Evolutionary conservation across 2,888 invertebrate species (phyloP), one percentile per base, ranked within the genome.

Genomic region (Sicus ferrugineus): DNA sequence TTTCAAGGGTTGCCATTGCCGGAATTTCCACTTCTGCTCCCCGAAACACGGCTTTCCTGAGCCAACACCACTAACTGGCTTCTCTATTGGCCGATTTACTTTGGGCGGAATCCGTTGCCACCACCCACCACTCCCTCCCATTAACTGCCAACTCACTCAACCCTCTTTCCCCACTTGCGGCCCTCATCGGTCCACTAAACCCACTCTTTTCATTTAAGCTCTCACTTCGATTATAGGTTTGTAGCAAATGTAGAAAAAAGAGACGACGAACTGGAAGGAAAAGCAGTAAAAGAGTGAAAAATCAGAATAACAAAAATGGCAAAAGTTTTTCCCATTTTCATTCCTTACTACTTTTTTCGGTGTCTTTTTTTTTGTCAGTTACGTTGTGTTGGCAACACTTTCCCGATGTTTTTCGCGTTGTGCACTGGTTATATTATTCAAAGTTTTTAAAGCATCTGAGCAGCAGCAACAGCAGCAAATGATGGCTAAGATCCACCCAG

Each of bases 151-250:
- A n/a, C 28, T 28, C 7, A 16, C 23, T 23, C 5, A 21, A 3
- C 26, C 38, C 42, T 14, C n/a, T 19, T 16, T 21, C 28, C 46
- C 28, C 26, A 4, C 19, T n/a, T 30, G 54, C 14, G 52, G 16
- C 54, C 38, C 38, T 54, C 64, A n/a, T n/a, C n/a, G n/a, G n/a
- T n/a, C n/a, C n/a, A n/a, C n/a, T n/a, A n/a, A n/a, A n/a, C n/a
- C n/a, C n/a, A n/a, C n/a, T n/a, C n/a, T n/a, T n/a, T n/a, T n/a
- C n/a, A n/a, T n/a, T 64, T 64, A 59, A 48, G 58, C 48, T 67
- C 6, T 48, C 50, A 67, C 50, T 67, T 67, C 68, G 68, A 68
- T 68, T 68, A 68, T 61, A 50, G 59, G 59, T 59, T 67, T 61
- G 56, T 38, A n/a, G 38, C 16, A 34, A 26, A 2, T 3, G 38